Base-by-base conservation (phyloP, 2,888 invertebrate genomes). In the Pegoplata infirma region DNA sequence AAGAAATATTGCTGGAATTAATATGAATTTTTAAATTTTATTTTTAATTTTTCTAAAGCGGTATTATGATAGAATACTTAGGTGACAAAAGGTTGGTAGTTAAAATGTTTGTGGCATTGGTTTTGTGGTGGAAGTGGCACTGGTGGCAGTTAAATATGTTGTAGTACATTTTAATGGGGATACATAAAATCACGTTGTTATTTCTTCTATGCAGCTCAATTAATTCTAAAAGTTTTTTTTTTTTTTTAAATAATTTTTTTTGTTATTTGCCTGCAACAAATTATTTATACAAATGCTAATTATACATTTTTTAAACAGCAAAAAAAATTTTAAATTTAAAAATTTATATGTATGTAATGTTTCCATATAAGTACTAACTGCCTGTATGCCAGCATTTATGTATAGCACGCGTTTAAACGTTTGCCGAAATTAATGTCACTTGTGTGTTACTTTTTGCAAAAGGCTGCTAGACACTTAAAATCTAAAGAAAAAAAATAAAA, bases 11-110 rank as follows among this genome's bases (percentile, higher is more conserved):
- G 36, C 36, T 5, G n/a, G 12, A 40, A 40, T 40, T 12, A 69
- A 63, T 64, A 68, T 76, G 49, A 67, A 59, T 59, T 74, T 56
- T 47, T n/a, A 14, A 66, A 51, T 16, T 5, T 12, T 3, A 10
- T 53, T 55, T 3, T 51, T n/a, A n/a, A 16, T 63, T 14, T 47
- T 49, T 21, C 17, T 63, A 21, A 6, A 14, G 46, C 23, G 7
- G 61, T 28, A n/a, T 64, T 69, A 14, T 64, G 58, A 73, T 78
- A 58, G 53, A 78, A 74, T 59, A n/a, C n/a, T n/a, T n/a, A 59
- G 68, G 73, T 74, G 78, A 78, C 78, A 78, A 78, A 74, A 74
- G 59, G 64, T 78, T 74, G 69, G 53, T 53, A 21, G 40, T 47
- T 51, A 36, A 14, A 14, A 36, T 25, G n/a, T 12, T 47, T 67